Conservation (phyloP, 2,888 invertebrate genomes). For the Mechanitis messenoides region DNA sequence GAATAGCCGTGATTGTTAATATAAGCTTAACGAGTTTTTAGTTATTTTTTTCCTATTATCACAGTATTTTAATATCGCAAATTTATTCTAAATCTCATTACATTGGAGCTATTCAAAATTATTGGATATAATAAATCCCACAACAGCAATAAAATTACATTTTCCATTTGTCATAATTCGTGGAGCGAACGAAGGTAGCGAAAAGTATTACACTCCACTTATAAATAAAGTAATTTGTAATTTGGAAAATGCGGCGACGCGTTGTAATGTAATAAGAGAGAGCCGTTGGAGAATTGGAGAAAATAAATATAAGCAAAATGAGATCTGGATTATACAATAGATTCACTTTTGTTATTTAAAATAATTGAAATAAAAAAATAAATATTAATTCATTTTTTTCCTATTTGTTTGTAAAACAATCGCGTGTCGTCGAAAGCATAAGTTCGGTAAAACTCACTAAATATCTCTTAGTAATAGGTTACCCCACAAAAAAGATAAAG, state of each 20-base stretch:
- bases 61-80: no score
- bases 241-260: slow-evolving; percentile 16
- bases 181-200: background rate
- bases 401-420: background rate
- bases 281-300: slow-evolving; percentile 12
- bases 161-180: background rate
- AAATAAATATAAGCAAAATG: slow-evolving; percentile 15
- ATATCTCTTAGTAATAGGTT: background rate
- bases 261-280: slow-evolving; percentile 24
- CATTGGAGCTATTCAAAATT: no score
- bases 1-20: no score
- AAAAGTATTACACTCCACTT: background rate
- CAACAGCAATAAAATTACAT: background rate
- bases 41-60: no score
- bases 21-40: no score
- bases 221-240: slow-evolving; percentile 4
- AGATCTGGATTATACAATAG: background rate
- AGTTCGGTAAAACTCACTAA: background rate
- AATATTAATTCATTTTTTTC: background rate
- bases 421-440: background rate
- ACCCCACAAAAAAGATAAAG: slow-evolving; percentile 5
- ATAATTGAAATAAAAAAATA: background rate
- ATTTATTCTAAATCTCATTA: no score
- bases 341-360: background rate
- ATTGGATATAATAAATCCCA: no score